A percentile compares a stretch with the other conserved stretches of the same genome.
Evolutionary conservation across 2,797 vertebrate genomes (phyloP).

Genomic region (Bovichtus variegatus): DNA sequence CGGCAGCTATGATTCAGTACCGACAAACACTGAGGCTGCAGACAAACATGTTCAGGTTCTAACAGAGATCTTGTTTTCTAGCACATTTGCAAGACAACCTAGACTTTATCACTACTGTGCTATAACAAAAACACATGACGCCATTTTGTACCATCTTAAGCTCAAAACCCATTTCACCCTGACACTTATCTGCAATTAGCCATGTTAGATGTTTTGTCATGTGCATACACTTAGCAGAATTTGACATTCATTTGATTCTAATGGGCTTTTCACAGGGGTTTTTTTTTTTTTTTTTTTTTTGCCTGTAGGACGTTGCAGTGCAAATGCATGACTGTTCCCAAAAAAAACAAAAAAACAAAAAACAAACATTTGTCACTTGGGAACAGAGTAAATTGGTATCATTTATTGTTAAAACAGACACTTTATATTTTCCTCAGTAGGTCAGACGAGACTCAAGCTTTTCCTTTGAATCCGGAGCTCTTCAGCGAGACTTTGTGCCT

Average conservation of each 20-base stretch:
- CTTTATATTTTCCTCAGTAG: slow-evolving; percentile 36
- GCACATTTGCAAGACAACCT: slow-evolving; percentile 6
- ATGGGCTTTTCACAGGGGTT: slow-evolving; percentile 68
- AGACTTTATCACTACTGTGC: slow-evolving; percentile 24
- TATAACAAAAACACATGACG: slow-evolving; percentile 29
- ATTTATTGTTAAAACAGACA: slow-evolving; percentile 60
- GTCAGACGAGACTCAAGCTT: slow-evolving; percentile 16
- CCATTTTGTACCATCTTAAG: slow-evolving; percentile 58
- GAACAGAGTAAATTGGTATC: slow-evolving; percentile 50
- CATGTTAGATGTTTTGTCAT: slow-evolving; percentile 67
- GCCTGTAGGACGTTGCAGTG: slow-evolving; percentile 54
- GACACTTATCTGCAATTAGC: slow-evolving; percentile 70
- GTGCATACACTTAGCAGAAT: slow-evolving; percentile 69
- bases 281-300: too few relatives aligned
- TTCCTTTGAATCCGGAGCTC: slow-evolving; percentile 40
- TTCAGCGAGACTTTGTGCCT: slow-evolving; percentile 42
- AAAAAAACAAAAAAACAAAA: neutral
- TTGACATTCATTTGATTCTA: slow-evolving; percentile 70
- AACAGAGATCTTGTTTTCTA: slow-evolving; percentile 6
- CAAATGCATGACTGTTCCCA: slow-evolving; percentile 45
- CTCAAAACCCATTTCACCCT: slow-evolving; percentile 53
- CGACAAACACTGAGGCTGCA: slow-evolving; percentile 20
- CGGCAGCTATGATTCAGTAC: slow-evolving; percentile 20
- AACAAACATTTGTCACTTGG: slow-evolving; percentile 43
- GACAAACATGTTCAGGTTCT: slow-evolving; percentile 17